Evolutionary conservation across 2,888 invertebrate genomes (phyloP).

Genomic region (Plebejus melissa): DNA sequence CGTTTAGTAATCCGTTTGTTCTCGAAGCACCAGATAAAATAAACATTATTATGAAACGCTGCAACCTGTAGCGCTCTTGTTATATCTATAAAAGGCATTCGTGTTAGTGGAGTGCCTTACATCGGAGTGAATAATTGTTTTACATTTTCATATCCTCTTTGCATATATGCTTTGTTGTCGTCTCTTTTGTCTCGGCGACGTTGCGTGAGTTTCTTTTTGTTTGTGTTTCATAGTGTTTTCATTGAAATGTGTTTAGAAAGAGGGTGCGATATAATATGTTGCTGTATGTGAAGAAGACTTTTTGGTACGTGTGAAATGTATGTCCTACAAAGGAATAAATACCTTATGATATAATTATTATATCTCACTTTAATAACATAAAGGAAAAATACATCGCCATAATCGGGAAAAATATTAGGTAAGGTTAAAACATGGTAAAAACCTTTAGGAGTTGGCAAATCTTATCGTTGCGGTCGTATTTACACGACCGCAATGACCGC

Average conservation of each 20-base stretch:
- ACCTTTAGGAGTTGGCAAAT: too few relatives aligned
- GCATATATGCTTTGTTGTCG: slow-evolving; percentile 26
- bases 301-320: neutral
- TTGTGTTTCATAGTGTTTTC: neutral
- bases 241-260: neutral
- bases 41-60: slow-evolving; percentile 6
- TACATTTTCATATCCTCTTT: slow-evolving; percentile 16
- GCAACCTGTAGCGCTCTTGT: slow-evolving; percentile 15
- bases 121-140: slow-evolving; percentile 20
- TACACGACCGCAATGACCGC: too few relatives aligned
- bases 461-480: too few relatives aligned
- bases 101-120: neutral
- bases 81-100: slow-evolving; percentile 6
- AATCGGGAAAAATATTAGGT: too few relatives aligned
- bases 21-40: slow-evolving; percentile 1
- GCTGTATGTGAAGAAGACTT: neutral
- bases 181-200: neutral
- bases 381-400: too few relatives aligned
- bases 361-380: too few relatives aligned
- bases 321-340: neutral
- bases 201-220: slow-evolving; percentile 10
- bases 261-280: neutral
- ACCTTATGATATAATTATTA: too few relatives aligned
- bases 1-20: neutral
- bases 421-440: too few relatives aligned